Base-by-base conservation (phyloP, 1,140 invertebrate genomes). In the Conopomorpha cramerella region DNA sequence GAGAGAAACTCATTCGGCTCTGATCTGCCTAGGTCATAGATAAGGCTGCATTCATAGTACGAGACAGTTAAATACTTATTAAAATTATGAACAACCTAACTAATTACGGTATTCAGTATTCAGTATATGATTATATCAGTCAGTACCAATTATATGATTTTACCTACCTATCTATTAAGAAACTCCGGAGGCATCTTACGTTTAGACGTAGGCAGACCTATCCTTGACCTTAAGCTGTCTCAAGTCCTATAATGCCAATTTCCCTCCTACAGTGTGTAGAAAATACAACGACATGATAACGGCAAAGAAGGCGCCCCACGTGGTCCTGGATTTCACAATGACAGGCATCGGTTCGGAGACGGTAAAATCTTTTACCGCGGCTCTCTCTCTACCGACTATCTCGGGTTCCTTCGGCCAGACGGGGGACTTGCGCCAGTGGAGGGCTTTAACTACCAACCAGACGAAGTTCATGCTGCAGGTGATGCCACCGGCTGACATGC, bases 381-480 rank as follows among this genome's bases (percentile, higher is more conserved):
- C 89, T 1, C 57, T 95, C 27, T 89, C 84, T 1, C 56, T 94
- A 37, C 92, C 93, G 2, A 95, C 92, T 0, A 79, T 95, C 7
- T 88, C 87, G 19, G 86, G 86, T 1, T 90, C 91, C 13, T 94
- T 89, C 55, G 92, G 92, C 0, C 89, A 92, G 54, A 81, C 84
- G 13, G 89, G 87, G 0, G 91, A 94, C 70, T 60, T 94, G 6
- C 77, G 86, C 30, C 87, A 90, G 48, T 93, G 91, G 91, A 79
- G 87, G 8, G 81, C 87, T 28, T 63, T 92, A 19, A 79, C 82
- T 7, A 74, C 70, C 1, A 81, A 85, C 18, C 85, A 93, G 55
- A 80, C 82, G 25, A 84, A 82, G 39, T 92, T 87, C 68, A 61
- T 93, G 8, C 80, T 86, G 11, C 84, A 86, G 64, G 72, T 95